Percentiles rank a stretch among this genome's conserved stretches.
Conservation (phyloP, 2,113 vertebrate species). For the Tylochromis polylepis region DNA sequence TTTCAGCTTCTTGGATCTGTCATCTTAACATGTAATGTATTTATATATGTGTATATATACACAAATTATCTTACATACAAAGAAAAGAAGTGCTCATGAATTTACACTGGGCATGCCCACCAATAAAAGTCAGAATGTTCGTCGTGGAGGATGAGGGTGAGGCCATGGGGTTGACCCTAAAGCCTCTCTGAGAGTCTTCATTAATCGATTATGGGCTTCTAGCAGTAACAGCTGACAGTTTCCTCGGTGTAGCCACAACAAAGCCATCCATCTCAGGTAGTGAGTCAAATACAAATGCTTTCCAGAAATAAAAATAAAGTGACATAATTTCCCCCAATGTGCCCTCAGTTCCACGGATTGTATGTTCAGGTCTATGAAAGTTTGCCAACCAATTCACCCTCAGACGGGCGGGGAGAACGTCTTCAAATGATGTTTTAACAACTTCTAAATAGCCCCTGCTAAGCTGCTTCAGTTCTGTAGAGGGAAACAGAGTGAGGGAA, state of each 20-base stretch:
- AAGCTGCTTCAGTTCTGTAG: conserved; percentile 41
- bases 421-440: conserved; percentile 62
- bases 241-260: not conserved
- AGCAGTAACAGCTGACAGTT: not conserved
- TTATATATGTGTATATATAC: conserved; percentile 72
- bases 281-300: conserved; percentile 17
- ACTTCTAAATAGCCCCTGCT: conserved; percentile 54
- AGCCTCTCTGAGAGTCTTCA: not conserved
- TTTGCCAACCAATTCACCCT: conserved; percentile 34
- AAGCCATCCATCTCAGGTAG: not conserved
- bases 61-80: conserved; percentile 69
- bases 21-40: conserved; percentile 58
- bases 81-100: conserved; percentile 66
- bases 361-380: conserved; percentile 16
- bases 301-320: conserved; percentile 28
- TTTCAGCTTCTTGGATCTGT: conserved; percentile 55
- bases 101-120: conserved; percentile 72
- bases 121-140: conserved; percentile 44
- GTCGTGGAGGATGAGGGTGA: conserved; percentile 7
- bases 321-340: conserved; percentile 6
- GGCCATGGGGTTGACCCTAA: not conserved
- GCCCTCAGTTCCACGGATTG: conserved; percentile 24
- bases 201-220: not conserved
- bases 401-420: not conserved
- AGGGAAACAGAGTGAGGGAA: not conserved